Evolutionary conservation across 2,888 invertebrate species (phyloP), one percentile per base, ranked within the genome.

Genomic region (Aleiodes alternator): DNA sequence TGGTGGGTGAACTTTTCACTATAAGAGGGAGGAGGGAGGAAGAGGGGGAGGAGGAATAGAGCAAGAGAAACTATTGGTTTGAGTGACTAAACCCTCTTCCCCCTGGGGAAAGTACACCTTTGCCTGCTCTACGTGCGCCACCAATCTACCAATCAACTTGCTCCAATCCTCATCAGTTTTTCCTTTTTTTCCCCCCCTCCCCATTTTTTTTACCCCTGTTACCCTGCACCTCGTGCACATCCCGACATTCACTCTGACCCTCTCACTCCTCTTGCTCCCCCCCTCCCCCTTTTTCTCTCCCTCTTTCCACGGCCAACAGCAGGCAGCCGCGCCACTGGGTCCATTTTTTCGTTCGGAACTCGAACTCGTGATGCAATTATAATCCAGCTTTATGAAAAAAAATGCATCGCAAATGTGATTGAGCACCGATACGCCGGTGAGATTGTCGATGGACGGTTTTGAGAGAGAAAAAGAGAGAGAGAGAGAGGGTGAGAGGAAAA

Each of bases 321-420:
- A 59, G 74, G 69, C 78, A 73, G 76, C 66, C 74, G 72, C 75
- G 75, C 77, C 72, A 71, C 64, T 66, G 76, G 70, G 57, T 72
- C 69, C 64, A 69, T 76, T 78, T 79, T 81, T 80, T 76, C 78
- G 70, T 76, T 76, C 74, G 76, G 75, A 73, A 78, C 78, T 80
- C 85, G 81, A 84, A 82, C 84, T 87, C 86, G 87, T 87, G 87
- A 88, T 88, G 88, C 88, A 89, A 88, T 89, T 89, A 89, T 89
- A 89, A 88, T 88, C 87, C 88, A 88, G 88, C 88, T 88, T 88
- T 89, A 88, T 89, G 87, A 86, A 88, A 89, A 85, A 88, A 88
- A 89, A 88, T 89, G 88, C 88, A 89, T 89, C 86, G 86, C 88
- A 88, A 88, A 88, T 88, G 88, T 88, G 88, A 89, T 88, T 88